Evolutionary conservation across 2,113 vertebrate genomes (phyloP).

Genomic region (Seriola quinqueradiata): DNA sequence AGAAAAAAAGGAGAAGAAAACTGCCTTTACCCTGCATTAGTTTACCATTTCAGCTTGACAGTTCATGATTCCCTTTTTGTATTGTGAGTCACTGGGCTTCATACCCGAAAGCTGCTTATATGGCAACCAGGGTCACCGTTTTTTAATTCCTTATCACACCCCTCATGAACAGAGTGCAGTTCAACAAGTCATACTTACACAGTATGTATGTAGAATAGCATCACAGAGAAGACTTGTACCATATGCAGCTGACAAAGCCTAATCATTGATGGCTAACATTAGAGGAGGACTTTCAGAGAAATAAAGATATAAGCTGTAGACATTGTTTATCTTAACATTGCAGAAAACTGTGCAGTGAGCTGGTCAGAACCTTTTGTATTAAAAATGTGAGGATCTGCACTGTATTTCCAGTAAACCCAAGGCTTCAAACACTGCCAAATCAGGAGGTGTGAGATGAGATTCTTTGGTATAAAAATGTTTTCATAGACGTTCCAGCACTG

Average conservation of each 20-base stretch:
- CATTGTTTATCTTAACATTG: constrained; percentile 24
- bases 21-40: constrained; percentile 62
- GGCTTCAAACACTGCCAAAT: constrained; percentile 22
- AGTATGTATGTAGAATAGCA: constrained; percentile 33
- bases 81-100: constrained; percentile 50
- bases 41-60: constrained; percentile 65
- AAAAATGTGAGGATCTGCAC: constrained; percentile 30
- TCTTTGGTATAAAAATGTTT: constrained; percentile 8
- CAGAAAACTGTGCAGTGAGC: constrained; percentile 29
- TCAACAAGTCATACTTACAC: constrained; percentile 55
- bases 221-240: constrained; percentile 45
- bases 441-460: constrained; percentile 32
- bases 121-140: constrained; percentile 54
- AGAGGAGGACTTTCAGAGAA: constrained; percentile 18
- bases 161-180: constrained; percentile 48
- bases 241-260: constrained; percentile 33
- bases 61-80: constrained; percentile 59
- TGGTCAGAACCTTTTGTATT: constrained; percentile 6
- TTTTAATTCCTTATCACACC: constrained; percentile 64
- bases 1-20: constrained; percentile 45
- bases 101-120: constrained; percentile 74
- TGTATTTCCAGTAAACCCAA: constrained; percentile 67
- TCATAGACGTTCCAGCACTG: constrained; percentile 31
- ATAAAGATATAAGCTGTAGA: constrained; percentile 28
- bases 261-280: constrained; percentile 2